A percentile compares a stretch with the other conserved stretches of the same genome.
Conservation (phyloP, 2,797 vertebrate genomes). For the Myotis pilosus region DNA sequence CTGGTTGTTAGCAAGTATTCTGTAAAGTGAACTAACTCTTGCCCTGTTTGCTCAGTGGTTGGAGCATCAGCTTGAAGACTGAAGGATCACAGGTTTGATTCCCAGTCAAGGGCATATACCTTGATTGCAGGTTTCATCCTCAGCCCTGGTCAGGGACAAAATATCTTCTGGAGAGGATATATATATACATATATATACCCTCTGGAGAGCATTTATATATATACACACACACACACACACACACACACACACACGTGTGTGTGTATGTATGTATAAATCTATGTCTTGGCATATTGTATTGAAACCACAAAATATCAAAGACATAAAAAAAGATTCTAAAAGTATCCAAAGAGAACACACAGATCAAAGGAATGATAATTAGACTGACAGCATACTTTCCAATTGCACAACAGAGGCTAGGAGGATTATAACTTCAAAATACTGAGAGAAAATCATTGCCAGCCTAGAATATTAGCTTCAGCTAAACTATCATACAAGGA, state of each 20-base stretch:
- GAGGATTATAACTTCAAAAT: background rate
- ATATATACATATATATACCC: no score
- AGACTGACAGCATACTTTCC: background rate
- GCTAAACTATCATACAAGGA: background rate
- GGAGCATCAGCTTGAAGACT: no score
- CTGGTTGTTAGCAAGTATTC: background rate
- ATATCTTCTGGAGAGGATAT: no score
- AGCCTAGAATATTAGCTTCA: background rate
- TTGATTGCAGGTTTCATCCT: no score
- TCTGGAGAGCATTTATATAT: no score
- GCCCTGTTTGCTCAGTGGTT: no score
- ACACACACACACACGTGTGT: no score
- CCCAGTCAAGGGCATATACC: no score
- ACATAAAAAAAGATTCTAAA: background rate
- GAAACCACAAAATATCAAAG: background rate
- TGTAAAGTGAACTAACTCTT: background rate
- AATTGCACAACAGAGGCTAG: background rate
- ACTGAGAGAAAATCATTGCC: background rate
- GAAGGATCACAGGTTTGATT: no score
- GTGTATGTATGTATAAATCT: background rate
- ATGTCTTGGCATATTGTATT: background rate
- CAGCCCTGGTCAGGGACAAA: no score
- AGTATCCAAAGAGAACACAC: background rate
- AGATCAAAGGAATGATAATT: background rate
- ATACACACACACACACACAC: accelerated